Evolutionary conservation across 1,140 invertebrate species (phyloP), one percentile per base, ranked within the genome.

Genomic region (Portunus trituberculatus): DNA sequence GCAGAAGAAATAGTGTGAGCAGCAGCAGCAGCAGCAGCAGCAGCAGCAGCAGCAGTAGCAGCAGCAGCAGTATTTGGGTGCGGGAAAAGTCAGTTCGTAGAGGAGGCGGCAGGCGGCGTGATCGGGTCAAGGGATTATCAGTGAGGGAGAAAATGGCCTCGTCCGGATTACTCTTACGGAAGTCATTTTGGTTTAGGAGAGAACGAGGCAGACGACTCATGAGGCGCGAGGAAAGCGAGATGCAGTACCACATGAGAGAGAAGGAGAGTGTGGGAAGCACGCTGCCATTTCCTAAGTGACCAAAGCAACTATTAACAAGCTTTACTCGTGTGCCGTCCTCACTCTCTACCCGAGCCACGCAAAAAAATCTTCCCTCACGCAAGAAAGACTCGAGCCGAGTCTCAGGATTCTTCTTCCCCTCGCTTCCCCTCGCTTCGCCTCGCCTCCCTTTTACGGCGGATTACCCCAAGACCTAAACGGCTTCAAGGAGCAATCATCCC

Each of bases 401-500:
- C 16, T 59, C 52, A 4, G 52, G 52, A 59, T 20, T 59, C 52
- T 20, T 59, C 16, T 59, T 59, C 31, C 45, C 86, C 45, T 32
- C 25, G 1, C 31, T 45, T 88, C 86, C 86, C 86, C 14, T 28
- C 83, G 83, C 16, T 1, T 39, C 83, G 16, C 52, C 52, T 59
- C 52, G 67, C 67, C 67, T 76, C 67, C 67, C 67, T n/a, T 20
- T 76, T n/a, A n/a, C 67, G 67, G 6, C 20, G 20, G 67, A 76
- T 76, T 76, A 76, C 67, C 52, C 52, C 52, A 20, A 20, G 52
- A 12, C 20, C 52, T 45, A 46, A 46, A n/a, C 16, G 86, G 86
- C 45, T 46, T 45, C 14, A 88, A 46, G 86, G 86, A 46, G 86
- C 32, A 45, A 88, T 88, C 45, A 88, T 88, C 86, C 86, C 45